A percentile compares a stretch with the other conserved stretches of the same genome.
These are phyloP conservation scores for Agrypnia vestita DNA, from an alignment of 1,140 invertebrate genomes.

Conservation along the genomic window DNA sequence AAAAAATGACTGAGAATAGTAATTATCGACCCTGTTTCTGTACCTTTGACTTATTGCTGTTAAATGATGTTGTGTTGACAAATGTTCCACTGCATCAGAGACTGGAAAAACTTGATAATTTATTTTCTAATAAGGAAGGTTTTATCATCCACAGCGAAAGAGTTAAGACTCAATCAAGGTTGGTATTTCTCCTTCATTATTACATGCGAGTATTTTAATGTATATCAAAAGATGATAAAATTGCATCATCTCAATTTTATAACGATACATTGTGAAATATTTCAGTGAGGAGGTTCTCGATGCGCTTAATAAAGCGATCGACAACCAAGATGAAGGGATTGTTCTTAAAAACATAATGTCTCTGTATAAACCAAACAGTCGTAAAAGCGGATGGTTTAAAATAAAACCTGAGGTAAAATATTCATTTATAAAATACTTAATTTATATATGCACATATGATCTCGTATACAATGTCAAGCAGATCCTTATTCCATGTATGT, in stretches of 20 bases:
- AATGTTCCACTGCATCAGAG: conserved; percentile 83
- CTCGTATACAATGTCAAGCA: too few relatives aligned
- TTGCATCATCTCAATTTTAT: too few relatives aligned
- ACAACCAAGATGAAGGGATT: conserved; percentile 91
- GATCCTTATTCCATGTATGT: too few relatives aligned
- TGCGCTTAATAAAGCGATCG: conserved; percentile 87
- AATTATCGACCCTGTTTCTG: conserved; percentile 87
- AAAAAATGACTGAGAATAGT: conserved; percentile 79
- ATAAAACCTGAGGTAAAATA: conserved; percentile 86
- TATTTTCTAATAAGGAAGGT: conserved; percentile 81
- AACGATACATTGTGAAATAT: conserved; percentile 50
- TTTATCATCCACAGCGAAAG: conserved; percentile 77
- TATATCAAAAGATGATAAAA: too few relatives aligned
- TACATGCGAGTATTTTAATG: too few relatives aligned
- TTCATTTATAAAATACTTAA: not conserved
- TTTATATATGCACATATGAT: not conserved
- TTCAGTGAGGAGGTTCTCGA: conserved; percentile 81
- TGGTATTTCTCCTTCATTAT: too few relatives aligned
- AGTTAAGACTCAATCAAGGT: conserved; percentile 38
- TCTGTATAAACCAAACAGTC: conserved; percentile 86
- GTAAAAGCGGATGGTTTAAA: conserved; percentile 91
- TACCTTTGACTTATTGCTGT: conserved; percentile 90
- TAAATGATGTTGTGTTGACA: conserved; percentile 85
- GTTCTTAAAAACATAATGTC: conserved; percentile 88
- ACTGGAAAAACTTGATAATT: conserved; percentile 76